Percentiles rank a stretch among this genome's conserved stretches.
These are phyloP conservation scores for Ophion ventricosus DNA, from an alignment of 2,888 invertebrate genomes.

Conservation along the genomic window DNA sequence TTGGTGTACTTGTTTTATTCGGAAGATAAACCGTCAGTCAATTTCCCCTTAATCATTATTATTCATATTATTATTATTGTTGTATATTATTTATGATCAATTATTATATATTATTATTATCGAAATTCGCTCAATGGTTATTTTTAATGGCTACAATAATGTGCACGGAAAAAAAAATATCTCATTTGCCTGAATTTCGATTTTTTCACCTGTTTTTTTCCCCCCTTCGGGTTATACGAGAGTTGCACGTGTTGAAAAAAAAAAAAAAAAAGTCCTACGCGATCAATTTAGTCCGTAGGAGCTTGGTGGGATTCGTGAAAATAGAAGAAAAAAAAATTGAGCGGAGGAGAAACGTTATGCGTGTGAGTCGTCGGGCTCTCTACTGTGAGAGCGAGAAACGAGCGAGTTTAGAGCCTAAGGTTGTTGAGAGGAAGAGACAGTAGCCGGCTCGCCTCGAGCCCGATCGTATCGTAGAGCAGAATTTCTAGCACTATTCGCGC, in stretches of 20 bases:
- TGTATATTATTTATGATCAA: too few species aligned
- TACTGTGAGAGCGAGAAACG: conserved; percentile 66
- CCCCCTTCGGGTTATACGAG: not conserved
- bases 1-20: not conserved
- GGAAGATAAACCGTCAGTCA: not conserved
- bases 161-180: not conserved
- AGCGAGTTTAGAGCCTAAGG: conserved; percentile 71
- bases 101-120: not conserved
- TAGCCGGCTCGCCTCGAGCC: conserved; percentile 75
- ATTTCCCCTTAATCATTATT: not conserved
- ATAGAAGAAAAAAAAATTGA: not conserved
- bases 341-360: conserved; percentile 33
- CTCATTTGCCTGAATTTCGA: not conserved
- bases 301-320: conserved; percentile 13
- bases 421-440: conserved; percentile 71
- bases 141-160: not conserved
- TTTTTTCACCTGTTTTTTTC: not conserved
- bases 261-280: not conserved
- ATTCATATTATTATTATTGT: not conserved
- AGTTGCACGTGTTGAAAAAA: not conserved
- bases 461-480: conserved; percentile 71
- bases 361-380: conserved; percentile 25
- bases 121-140: not conserved
- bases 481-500: conserved; percentile 21
- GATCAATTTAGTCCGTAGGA: conserved; percentile 17